Conservation (phyloP, 2,888 invertebrate genomes). For the Rhogogaster chlorosoma region DNA sequence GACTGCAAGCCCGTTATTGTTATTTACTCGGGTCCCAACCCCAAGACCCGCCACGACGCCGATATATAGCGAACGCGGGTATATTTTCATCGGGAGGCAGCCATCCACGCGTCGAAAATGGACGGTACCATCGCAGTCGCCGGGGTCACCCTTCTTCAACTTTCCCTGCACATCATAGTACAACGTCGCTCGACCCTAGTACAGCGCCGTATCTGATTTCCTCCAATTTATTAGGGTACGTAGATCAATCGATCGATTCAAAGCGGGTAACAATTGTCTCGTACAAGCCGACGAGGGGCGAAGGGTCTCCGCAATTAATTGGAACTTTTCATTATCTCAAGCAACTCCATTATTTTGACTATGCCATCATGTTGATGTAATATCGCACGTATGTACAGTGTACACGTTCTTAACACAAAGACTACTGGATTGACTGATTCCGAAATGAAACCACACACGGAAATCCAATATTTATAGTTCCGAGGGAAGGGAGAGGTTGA, state of each 20-base stretch:
- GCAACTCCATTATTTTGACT: background rate
- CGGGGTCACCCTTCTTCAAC: background rate
- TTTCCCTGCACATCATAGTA: background rate
- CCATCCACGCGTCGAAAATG: conserved; percentile 28
- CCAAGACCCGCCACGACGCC: conserved; percentile 31
- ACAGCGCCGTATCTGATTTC: conserved; percentile 19
- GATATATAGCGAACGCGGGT: background rate
- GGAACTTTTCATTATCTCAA: conserved; percentile 1
- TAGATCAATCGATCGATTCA: conserved; percentile 27
- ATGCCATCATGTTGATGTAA: background rate
- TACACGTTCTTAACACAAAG: background rate
- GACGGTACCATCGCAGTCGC: conserved; percentile 15
- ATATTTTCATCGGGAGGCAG: conserved; percentile 34
- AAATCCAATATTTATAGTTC: too few species aligned
- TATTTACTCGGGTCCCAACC: conserved; percentile 31
- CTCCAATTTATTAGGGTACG: conserved; percentile 33
- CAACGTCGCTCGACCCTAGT: background rate
- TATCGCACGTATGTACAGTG: background rate
- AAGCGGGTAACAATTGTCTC: conserved; percentile 21
- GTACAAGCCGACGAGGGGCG: background rate
- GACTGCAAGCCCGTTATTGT: conserved; percentile 36
- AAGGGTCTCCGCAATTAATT: conserved; percentile 10
- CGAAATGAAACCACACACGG: too few species aligned
- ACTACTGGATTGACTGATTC: too few species aligned
- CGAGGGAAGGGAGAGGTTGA: too few species aligned